Conservation (phyloP, 2,797 vertebrate genomes). For the Ciconia nigra region DNA sequence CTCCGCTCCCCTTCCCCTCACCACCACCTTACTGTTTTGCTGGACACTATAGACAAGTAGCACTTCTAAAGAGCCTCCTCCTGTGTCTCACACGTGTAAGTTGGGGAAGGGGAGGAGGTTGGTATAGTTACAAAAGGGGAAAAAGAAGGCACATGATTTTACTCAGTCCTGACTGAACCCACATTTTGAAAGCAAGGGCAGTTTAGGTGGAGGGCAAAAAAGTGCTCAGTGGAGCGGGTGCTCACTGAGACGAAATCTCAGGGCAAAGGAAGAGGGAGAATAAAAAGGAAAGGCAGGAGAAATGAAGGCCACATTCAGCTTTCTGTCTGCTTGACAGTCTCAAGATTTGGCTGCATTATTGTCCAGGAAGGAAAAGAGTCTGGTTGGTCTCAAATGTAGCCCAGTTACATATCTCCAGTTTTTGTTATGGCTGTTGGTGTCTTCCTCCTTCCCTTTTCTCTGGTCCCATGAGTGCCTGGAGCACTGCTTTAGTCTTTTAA, state of each 20-base stretch:
- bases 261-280: slow-evolving; percentile 53
- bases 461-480: slow-evolving; percentile 63
- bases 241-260: slow-evolving; percentile 47
- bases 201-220: slow-evolving; percentile 62
- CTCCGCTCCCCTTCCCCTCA: not conserved
- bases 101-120: slow-evolving; percentile 57
- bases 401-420: slow-evolving; percentile 84
- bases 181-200: slow-evolving; percentile 71
- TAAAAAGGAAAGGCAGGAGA: slow-evolving; percentile 69
- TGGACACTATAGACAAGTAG: slow-evolving; percentile 40
- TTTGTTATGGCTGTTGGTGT: slow-evolving; percentile 75
- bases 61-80: slow-evolving; percentile 48
- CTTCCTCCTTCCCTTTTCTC: slow-evolving; percentile 75
- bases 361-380: slow-evolving; percentile 74
- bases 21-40: slow-evolving; percentile 21
- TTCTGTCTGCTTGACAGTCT: slow-evolving; percentile 76
- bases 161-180: slow-evolving; percentile 72
- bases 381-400: slow-evolving; percentile 74
- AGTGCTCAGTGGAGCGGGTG: slow-evolving; percentile 32
- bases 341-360: slow-evolving; percentile 76
- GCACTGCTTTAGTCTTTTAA: slow-evolving; percentile 54
- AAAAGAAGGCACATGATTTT: slow-evolving; percentile 82
- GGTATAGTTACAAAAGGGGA: slow-evolving; percentile 68
- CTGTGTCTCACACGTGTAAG: not conserved
- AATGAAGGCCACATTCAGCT: slow-evolving; percentile 76